phyloP scores from a whole-genome alignment of 2,797 vertebrate genomes.

The Masticophis lateralis region DNA sequence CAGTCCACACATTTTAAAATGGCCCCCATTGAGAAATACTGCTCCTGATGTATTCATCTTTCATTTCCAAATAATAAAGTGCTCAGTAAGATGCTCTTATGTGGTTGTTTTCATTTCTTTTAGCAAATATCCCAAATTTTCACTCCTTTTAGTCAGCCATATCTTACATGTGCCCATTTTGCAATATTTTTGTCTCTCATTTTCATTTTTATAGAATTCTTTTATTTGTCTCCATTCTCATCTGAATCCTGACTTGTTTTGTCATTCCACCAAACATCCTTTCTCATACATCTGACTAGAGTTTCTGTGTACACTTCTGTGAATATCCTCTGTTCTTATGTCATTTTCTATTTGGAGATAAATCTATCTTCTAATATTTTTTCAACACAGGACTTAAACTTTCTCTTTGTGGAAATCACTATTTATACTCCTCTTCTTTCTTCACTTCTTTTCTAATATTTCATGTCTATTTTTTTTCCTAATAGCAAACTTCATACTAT shows the following conservation, averaged over 20 bases:
- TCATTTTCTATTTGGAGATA: not conserved
- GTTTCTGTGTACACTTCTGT: not conserved
- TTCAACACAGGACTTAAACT: not conserved
- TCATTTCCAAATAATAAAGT: not conserved
- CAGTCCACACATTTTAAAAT: not conserved
- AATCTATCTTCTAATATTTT: not conserved
- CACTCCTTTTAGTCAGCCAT: not conserved
- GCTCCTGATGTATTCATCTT: not conserved
- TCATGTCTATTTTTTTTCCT: not conserved
- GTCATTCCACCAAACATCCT: not conserved
- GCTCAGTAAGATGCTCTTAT: not conserved
- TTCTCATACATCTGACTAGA: not conserved
- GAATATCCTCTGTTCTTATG: not conserved
- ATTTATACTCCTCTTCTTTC: not conserved
- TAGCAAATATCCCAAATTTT: not conserved
- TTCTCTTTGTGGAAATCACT: not conserved
- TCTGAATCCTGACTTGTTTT: not conserved
- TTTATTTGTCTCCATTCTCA: not conserved
- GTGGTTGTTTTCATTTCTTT: not conserved
- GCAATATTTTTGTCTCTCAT: not conserved
- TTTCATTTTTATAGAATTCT: not conserved
- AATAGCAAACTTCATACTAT: not conserved
- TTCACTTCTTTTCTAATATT: not conserved
- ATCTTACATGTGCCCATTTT: not conserved
- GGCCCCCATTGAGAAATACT: not conserved